phyloP scores from a whole-genome alignment of 2,113 vertebrate genomes.

The Malaclemys terrapin region DNA sequence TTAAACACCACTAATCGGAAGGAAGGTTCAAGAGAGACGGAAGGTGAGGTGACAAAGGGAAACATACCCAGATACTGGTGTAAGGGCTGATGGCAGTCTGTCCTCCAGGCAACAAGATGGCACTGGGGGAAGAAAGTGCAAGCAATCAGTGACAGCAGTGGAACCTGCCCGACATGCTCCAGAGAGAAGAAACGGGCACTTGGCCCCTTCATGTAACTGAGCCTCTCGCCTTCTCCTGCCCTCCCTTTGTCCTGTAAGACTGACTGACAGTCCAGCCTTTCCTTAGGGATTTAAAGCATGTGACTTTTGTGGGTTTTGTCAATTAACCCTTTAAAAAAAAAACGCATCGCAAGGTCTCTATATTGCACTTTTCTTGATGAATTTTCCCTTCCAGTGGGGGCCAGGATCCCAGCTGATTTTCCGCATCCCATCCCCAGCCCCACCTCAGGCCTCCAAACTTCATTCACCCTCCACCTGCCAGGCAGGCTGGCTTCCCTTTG shows the following conservation, averaged over 20 bases:
- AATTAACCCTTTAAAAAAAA: neutral
- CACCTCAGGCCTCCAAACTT: neutral
- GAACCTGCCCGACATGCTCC: neutral
- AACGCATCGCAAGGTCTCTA: neutral
- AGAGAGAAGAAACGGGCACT: neutral
- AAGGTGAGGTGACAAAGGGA: neutral
- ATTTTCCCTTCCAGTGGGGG: rapidly evolving
- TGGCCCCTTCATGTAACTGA: neutral
- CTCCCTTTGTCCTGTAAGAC: neutral
- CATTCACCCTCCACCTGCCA: neutral
- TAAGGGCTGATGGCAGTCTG: neutral
- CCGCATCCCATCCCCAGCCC: neutral
- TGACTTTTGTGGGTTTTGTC: neutral
- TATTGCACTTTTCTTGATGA: neutral
- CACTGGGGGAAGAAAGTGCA: neutral
- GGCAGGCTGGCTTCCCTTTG: no score
- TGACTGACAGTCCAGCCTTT: neutral
- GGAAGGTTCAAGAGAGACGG: neutral
- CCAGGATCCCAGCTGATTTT: neutral
- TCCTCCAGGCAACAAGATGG: neutral
- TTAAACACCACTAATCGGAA: no score
- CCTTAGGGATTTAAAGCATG: neutral
- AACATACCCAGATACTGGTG: neutral
- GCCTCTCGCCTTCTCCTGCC: neutral
- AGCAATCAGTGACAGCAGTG: neutral